Conservation (phyloP, 1,140 invertebrate genomes). For the Drosophila hydei region DNA sequence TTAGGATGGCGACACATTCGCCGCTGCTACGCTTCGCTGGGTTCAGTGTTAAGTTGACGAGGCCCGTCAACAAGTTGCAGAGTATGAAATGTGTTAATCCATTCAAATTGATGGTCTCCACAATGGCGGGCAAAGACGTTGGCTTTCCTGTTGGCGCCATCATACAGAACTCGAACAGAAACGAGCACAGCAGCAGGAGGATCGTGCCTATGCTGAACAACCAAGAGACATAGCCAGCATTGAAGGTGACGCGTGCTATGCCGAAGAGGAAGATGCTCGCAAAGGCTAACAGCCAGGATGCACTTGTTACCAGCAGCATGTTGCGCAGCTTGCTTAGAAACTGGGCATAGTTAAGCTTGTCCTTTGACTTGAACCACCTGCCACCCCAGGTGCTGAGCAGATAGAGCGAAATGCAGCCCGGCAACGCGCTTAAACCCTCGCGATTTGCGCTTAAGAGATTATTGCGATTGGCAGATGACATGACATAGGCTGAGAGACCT, state of each 20-base stretch:
- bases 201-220: constrained; percentile 21
- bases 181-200: constrained; percentile 42
- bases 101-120: constrained; percentile 64
- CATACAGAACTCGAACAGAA: constrained; percentile 53
- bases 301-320: constrained; percentile 7
- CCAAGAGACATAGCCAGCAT: constrained; percentile 59
- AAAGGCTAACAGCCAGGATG: constrained; percentile 40
- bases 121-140: constrained; percentile 35
- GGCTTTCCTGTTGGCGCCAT: neutral
- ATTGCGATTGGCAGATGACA: constrained; percentile 85
- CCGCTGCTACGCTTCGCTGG: constrained; percentile 22
- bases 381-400: constrained; percentile 88
- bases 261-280: constrained; percentile 29
- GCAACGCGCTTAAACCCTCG: constrained; percentile 93
- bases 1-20: constrained; percentile 54
- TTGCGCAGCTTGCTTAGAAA: constrained; percentile 37
- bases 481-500: constrained; percentile 89
- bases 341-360: constrained; percentile 25
- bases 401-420: constrained; percentile 94
- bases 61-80: constrained; percentile 67
- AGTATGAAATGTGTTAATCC: constrained; percentile 60
- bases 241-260: constrained; percentile 62
- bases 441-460: constrained; percentile 92
- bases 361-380: constrained; percentile 51
- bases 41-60: constrained; percentile 59